Conservation (phyloP, 2,113 vertebrate species). For the Terrapene triunguis region DNA sequence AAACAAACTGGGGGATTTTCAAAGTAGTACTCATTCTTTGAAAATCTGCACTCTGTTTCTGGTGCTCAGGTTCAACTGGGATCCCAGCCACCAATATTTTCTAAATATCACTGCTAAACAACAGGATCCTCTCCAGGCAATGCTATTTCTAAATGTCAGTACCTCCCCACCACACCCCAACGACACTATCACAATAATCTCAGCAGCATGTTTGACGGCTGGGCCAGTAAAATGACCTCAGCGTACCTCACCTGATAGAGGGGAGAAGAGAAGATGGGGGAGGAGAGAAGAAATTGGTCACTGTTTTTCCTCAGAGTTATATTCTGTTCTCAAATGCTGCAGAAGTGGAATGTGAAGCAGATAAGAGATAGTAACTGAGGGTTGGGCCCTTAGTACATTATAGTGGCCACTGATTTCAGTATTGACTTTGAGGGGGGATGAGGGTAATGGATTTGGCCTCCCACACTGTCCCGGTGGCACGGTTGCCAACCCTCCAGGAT, state of each 20-base stretch:
- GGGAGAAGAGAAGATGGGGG: neutral
- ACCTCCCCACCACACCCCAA: neutral
- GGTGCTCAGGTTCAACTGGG: rapidly evolving
- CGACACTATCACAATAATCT: neutral
- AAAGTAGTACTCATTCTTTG: neutral
- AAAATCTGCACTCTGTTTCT: rapidly evolving
- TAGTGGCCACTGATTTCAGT: neutral
- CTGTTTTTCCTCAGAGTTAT: neutral
- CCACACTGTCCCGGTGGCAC: too few relatives aligned
- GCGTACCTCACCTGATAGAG: neutral
- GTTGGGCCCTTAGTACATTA: neutral
- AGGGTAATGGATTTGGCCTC: too few relatives aligned
- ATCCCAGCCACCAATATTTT: neutral
- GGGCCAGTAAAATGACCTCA: neutral
- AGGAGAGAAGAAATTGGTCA: neutral
- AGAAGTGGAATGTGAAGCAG: neutral
- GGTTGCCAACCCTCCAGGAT: too few relatives aligned
- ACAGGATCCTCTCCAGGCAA: rapidly evolving
- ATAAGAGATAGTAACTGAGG: neutral
- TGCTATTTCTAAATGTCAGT: rapidly evolving
- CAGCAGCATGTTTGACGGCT: neutral
- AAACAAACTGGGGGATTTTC: rapidly evolving
- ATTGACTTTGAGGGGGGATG: neutral
- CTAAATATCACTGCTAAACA: rapidly evolving
- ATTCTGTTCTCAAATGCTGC: neutral